These are phyloP conservation scores for Pterostichus niger DNA, from an alignment of 2,888 invertebrate genomes.

Conservation along the genomic window DNA sequence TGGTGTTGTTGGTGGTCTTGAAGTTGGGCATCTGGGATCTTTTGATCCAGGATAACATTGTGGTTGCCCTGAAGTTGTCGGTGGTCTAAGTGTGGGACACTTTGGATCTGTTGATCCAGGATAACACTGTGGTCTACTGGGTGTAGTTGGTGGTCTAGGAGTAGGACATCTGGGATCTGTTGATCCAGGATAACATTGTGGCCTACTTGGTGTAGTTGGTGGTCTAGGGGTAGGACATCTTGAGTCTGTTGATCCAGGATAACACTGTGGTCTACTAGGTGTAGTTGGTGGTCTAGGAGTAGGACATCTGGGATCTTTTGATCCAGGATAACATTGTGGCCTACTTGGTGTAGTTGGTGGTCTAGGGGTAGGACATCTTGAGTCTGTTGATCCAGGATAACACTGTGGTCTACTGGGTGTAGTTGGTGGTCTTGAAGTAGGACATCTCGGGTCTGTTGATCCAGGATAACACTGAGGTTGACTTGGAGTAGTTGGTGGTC, in stretches of 20 bases:
- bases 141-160: constrained; percentile 69
- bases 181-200: constrained; percentile 72
- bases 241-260: constrained; percentile 70
- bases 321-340: constrained; percentile 71
- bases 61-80: constrained; percentile 70
- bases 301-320: constrained; percentile 72
- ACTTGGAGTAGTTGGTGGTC: constrained; percentile 71
- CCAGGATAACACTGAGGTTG: constrained; percentile 76
- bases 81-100: constrained; percentile 69
- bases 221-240: constrained; percentile 68
- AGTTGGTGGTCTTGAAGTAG: constrained; percentile 63
- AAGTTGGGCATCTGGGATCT: constrained; percentile 73
- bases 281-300: neutral
- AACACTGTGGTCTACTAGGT: constrained; percentile 71
- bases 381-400: constrained; percentile 72
- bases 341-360: constrained; percentile 69
- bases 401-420: constrained; percentile 68
- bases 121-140: constrained; percentile 70
- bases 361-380: constrained; percentile 70
- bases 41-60: constrained; percentile 72
- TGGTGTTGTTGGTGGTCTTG: constrained; percentile 67
- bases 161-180: constrained; percentile 73
- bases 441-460: constrained; percentile 71
- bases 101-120: constrained; percentile 73
- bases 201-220: constrained; percentile 60